A percentile compares a stretch with the other conserved stretches of the same genome.
These are phyloP conservation scores for Esox niger DNA, from an alignment of 2,113 vertebrate species.

Conservation along the genomic window DNA sequence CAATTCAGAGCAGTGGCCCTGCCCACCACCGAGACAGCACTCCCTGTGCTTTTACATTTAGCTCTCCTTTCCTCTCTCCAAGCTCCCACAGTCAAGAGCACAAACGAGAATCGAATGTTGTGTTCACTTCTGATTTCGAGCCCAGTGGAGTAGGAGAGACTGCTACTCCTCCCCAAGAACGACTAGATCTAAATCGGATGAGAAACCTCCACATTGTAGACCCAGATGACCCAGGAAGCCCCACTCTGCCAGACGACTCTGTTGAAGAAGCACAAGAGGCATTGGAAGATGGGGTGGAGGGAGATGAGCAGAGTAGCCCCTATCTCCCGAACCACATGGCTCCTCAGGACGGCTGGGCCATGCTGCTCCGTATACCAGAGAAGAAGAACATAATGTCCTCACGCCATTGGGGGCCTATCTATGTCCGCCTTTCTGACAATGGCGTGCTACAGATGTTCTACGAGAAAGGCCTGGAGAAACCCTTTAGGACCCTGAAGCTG, in stretches of 20 bases:
- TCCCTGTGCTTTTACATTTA: constrained; percentile 46
- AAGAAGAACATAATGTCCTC: constrained; percentile 95
- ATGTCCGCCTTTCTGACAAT: constrained; percentile 73
- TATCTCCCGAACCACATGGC: constrained; percentile 59
- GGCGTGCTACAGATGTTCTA: constrained; percentile 82
- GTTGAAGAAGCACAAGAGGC: constrained; percentile 53
- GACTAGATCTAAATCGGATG: constrained; percentile 79
- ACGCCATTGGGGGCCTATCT: constrained; percentile 92
- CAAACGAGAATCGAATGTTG: constrained; percentile 73
- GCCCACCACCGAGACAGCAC: background rate
- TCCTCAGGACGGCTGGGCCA: constrained; percentile 81
- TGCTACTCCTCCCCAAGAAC: constrained; percentile 57
- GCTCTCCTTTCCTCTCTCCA: constrained; percentile 52
- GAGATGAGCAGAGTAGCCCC: constrained; percentile 2
- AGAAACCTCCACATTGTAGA: constrained; percentile 79
- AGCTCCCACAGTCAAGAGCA: constrained; percentile 46
- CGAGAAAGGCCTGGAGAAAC: constrained; percentile 84
- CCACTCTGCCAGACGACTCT: constrained; percentile 72
- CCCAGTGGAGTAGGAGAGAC: constrained; percentile 60
- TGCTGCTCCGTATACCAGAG: constrained; percentile 91
- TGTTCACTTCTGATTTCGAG: constrained; percentile 70
- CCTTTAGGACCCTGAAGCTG: constrained; percentile 82
- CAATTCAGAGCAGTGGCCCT: constrained; percentile 15
- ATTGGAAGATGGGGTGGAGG: background rate
- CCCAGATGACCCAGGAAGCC: constrained; percentile 62